Base-by-base conservation (phyloP, 2,888 invertebrate species). In the Lissocephala sabroskyi region DNA sequence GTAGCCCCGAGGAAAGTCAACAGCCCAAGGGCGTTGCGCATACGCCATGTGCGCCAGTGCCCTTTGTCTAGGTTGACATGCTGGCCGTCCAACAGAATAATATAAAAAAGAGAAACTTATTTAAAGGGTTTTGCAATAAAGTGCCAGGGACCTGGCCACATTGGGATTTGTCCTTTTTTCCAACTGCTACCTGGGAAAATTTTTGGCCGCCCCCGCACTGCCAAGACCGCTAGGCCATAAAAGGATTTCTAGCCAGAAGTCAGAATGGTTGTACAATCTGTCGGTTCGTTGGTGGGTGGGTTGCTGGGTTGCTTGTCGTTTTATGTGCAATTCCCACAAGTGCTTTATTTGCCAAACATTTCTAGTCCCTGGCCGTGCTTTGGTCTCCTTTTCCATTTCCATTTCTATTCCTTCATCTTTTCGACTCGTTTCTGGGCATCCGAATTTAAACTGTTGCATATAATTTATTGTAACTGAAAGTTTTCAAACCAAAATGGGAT, bases 61-160 rank as follows among this genome's bases (percentile, higher is more conserved):
- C 14, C 41, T 37, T 35, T 32, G 18, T 23, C 37, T 2, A 13
- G 52, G 58, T 29, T 11, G 29, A 6, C 29, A 17, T n/a, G n/a
- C n/a, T n/a, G n/a, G 29, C 41, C 14, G 23, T 23, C 23, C 53
- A 73, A 55, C 51, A 67, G 63, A 45, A 59, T 14, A 36, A 39
- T 19, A 45, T 29, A 13, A n/a, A 17, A 44, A 33, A 39, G 41
- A 36, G 50, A 73, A 77, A 70, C 70, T 77, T 77, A 66, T 71
- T 70, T 70, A 71, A 77, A 61, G 71, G 75, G 66, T 66, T n/a
- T 71, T 77, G 77, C 77, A 77, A 77, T 71, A 71, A 71, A 71
- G 74, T 70, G 70, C 77, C 70, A 42, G 41, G n/a, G 11, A 10
- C 10, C 32, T 54, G 75, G 71, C 10, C 71, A 66, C 58, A 66